These are phyloP conservation scores for Beris chalybata DNA, from an alignment of 2,888 invertebrate genomes.

Conservation along the genomic window DNA sequence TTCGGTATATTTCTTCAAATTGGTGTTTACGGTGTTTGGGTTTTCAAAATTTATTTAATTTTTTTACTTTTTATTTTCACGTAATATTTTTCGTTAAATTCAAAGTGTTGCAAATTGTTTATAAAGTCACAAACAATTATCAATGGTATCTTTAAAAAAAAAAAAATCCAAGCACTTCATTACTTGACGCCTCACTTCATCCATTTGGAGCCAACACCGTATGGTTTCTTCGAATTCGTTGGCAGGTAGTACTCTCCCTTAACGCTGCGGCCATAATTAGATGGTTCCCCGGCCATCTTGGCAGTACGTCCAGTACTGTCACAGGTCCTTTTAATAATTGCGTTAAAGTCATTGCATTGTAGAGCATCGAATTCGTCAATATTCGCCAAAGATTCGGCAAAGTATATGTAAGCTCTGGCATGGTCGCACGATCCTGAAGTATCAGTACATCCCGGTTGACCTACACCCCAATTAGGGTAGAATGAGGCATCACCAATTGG, in stretches of 20 bases:
- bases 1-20: too few relatives aligned
- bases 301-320: conserved; percentile 41
- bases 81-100: too few relatives aligned
- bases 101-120: too few relatives aligned
- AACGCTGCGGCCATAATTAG: conserved; percentile 38
- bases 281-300: conserved; percentile 45
- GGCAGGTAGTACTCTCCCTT: conserved; percentile 33
- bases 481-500: conserved; percentile 58
- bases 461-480: conserved; percentile 60
- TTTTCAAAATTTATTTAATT: too few relatives aligned
- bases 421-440: conserved; percentile 55
- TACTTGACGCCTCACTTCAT: not conserved
- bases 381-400: conserved; percentile 53
- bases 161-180: not conserved
- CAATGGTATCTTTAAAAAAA: too few relatives aligned
- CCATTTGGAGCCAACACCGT: conserved; percentile 15
- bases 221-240: conserved; percentile 24
- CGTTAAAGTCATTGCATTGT: conserved; percentile 44
- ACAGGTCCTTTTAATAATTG: conserved; percentile 44
- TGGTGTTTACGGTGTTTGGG: too few relatives aligned
- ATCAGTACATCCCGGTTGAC: conserved; percentile 59
- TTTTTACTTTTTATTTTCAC: too few relatives aligned
- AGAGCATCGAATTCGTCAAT: conserved; percentile 47
- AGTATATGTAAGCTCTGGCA: conserved; percentile 54
- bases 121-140: too few relatives aligned